Base-by-base conservation (phyloP, 1,140 invertebrate genomes). In the Bombus cullumanus region DNA sequence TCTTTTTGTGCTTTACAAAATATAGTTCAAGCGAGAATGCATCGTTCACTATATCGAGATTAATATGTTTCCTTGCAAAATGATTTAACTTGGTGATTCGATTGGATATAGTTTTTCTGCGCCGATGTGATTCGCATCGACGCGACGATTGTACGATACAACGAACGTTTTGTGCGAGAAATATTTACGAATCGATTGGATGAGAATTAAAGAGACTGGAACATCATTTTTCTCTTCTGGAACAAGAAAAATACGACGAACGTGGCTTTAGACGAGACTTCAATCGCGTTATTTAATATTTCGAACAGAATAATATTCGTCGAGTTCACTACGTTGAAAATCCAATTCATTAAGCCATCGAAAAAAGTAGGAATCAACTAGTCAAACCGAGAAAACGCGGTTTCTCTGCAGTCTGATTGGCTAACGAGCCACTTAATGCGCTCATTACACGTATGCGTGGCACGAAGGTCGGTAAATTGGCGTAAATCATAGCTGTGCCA, bases 401-500 rank as follows among this genome's bases (percentile, higher is more conserved):
- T 31, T 53, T 22, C 39, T 43, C 28, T 25, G 8, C 71, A 28
- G 28, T 37, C 5, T 4, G 22, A 57, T 64, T 43, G 39, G 59
- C 22, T 31, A 78, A 78, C 76, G 59, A 78, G 76, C 37, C 15
- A 15, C n/a, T 75, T 75, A 75, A 75, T 37, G 4, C 31, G 5
- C 53, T 75, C 47, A 15, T 78, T 78, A 78, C 18, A 13, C 39
- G 18, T 43, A 25, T 15, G n/a, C 13, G 39, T 62, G 39, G n/a
- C 37, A 62, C 37, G 37, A 77, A 77, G 34, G 53, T 13, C 47
- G 1, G 13, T 39, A 39, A 77, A 77, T 62, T 62, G 31, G 4
- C 28, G n/a, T 77, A 22, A 62, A 37, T 64, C 28, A 9, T 8
- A 6, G n/a, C 18, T 18, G 31, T 53, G 22, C 18, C 18, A 31